These are phyloP conservation scores for Lucinisca nassula DNA, from an alignment of 2,888 invertebrate species.

Conservation along the genomic window DNA sequence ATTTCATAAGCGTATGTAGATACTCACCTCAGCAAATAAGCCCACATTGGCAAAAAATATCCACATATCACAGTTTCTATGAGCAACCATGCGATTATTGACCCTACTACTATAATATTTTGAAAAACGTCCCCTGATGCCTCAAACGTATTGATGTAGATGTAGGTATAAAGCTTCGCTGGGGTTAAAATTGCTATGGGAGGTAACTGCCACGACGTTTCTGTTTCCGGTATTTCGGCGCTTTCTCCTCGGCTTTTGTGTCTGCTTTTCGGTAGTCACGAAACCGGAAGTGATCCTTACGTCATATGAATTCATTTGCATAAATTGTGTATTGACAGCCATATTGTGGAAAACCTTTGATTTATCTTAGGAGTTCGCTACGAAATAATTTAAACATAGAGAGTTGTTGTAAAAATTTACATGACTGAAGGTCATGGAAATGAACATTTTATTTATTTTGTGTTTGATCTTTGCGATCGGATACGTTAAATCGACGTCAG, in stretches of 20 bases:
- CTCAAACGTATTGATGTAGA: too few relatives aligned
- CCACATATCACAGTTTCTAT: too few relatives aligned
- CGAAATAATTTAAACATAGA: conserved; percentile 5
- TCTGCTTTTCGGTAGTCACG: neutral
- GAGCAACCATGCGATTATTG: too few relatives aligned
- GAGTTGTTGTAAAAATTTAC: conserved; percentile 3
- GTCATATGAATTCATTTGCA: conserved; percentile 78
- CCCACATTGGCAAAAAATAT: too few relatives aligned
- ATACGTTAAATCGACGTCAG: conserved; percentile 47
- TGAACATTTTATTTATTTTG: conserved; percentile 20
- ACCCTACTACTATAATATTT: too few relatives aligned
- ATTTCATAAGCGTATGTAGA: too few relatives aligned
- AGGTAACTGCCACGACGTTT: too few relatives aligned
- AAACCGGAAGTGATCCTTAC: conserved; percentile 71
- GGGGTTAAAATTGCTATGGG: too few relatives aligned
- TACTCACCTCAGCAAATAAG: too few relatives aligned
- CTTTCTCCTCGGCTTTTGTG: neutral
- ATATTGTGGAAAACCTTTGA: conserved; percentile 65
- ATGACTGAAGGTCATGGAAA: conserved; percentile 52
- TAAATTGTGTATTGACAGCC: conserved; percentile 76
- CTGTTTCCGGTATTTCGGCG: too few relatives aligned
- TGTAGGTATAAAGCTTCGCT: too few relatives aligned
- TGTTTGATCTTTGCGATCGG: conserved; percentile 35
- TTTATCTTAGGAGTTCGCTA: conserved; percentile 23
- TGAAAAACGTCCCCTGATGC: too few relatives aligned